phyloP scores from a whole-genome alignment of 2,888 invertebrate species.

The Augochlorella aurata region DNA sequence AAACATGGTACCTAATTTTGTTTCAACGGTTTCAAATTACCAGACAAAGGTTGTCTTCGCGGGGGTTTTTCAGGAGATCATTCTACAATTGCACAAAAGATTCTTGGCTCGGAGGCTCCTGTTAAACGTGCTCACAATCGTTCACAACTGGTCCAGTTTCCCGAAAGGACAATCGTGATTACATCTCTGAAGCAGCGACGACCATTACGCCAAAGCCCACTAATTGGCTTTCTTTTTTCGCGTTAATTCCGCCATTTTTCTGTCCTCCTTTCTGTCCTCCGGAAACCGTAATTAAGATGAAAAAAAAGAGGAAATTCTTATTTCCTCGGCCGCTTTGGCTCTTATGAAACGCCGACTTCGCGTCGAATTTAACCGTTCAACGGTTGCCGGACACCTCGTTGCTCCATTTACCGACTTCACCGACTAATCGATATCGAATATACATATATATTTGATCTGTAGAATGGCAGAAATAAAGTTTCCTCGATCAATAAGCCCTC shows the following conservation, averaged over 20 bases:
- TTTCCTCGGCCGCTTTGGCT: neutral
- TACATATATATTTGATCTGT: neutral
- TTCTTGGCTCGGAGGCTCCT: neutral
- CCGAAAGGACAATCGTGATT: conserved; percentile 25
- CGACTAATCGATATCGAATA: neutral
- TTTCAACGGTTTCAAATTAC: neutral
- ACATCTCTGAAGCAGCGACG: conserved; percentile 16
- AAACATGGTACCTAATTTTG: neutral
- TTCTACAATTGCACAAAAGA: neutral
- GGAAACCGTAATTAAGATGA: neutral
- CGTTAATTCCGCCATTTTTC: conserved; percentile 29
- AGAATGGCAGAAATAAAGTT: neutral
- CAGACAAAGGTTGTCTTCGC: neutral
- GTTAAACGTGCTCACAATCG: conserved; percentile 1
- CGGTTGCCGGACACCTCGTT: neutral
- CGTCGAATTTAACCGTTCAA: neutral
- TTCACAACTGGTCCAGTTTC: conserved; percentile 15
- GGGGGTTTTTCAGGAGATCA: neutral
- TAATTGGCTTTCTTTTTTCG: conserved; percentile 29
- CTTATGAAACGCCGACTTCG: neutral
- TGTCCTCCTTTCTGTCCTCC: neutral
- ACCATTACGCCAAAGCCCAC: conserved; percentile 23
- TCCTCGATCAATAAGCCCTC: neutral
- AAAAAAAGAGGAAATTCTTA: neutral
- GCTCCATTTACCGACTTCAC: neutral